phyloP scores from a whole-genome alignment of 2,797 vertebrate genomes.

The Hippoglossus hippoglossus region DNA sequence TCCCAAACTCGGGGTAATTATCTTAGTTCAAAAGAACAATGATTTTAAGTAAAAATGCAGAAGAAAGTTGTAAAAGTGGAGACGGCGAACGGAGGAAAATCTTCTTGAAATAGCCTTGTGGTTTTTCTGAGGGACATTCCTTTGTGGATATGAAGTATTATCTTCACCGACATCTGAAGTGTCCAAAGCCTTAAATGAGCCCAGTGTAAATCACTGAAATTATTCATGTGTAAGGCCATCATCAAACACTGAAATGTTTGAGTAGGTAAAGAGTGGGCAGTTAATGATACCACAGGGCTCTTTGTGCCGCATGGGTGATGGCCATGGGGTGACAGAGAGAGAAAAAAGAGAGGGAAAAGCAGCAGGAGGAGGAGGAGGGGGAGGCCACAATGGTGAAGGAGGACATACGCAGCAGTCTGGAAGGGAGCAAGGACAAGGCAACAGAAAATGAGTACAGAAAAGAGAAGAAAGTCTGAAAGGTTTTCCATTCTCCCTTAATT shows the following conservation, averaged over 20 bases:
- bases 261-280: slow-evolving; percentile 55
- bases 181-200: slow-evolving; percentile 35
- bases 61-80: slow-evolving; percentile 16
- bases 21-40: slow-evolving; percentile 16
- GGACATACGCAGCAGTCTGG: slow-evolving; percentile 54
- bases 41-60: background rate
- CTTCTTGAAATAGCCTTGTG: slow-evolving; percentile 49
- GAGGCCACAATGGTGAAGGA: slow-evolving; percentile 43
- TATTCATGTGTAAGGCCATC: slow-evolving; percentile 39
- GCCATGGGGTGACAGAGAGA: slow-evolving; percentile 47
- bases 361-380: slow-evolving; percentile 29
- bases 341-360: slow-evolving; percentile 28
- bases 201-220: slow-evolving; percentile 50
- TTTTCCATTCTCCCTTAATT: slow-evolving; percentile 70
- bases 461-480: slow-evolving; percentile 67
- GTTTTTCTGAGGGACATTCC: slow-evolving; percentile 53
- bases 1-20: slow-evolving; percentile 20
- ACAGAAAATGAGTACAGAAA: slow-evolving; percentile 54
- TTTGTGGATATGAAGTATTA: slow-evolving; percentile 54
- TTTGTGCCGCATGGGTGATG: slow-evolving; percentile 57
- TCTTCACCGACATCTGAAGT: slow-evolving; percentile 46
- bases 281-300: slow-evolving; percentile 61
- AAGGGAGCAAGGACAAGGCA: slow-evolving; percentile 58
- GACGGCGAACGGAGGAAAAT: slow-evolving; percentile 22
- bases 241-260: slow-evolving; percentile 48